Evolutionary conservation across 2,888 invertebrate species (phyloP), one percentile per base, ranked within the genome.

Genomic region (Altica lythri): DNA sequence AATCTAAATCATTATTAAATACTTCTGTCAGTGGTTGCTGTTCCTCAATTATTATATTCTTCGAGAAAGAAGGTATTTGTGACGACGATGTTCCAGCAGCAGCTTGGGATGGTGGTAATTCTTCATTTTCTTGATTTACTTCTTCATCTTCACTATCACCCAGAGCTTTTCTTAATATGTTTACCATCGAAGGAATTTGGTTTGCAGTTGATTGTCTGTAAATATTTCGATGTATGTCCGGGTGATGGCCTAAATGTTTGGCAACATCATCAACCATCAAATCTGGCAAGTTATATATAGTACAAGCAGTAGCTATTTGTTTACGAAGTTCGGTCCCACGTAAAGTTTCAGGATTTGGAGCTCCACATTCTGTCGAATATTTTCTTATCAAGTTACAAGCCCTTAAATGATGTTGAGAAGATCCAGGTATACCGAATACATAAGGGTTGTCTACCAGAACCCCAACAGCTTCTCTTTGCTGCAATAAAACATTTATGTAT

Each of bases 381-480:
- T n/a, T 35, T 37, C 52, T 43, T 27, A 51, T 44, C 9, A 52
- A 29, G 12, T 34, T 16, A 45, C 45, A 52, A 4, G 52, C 45
- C 17, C 45, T 25, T 16, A 52, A 35, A 44, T 35, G 16, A 14
- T 18, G 9, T 12, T 45, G 3, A 4, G 2, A 6, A 10, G 16
- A 27, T 27, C 38, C 45, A 3, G 30, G 8, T 17, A 45, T 19
- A 8, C 19, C 52, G 38, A 52, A 52, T 13, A 51, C 35, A 45
- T 45, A 45, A 9, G 45, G 45, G 30, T 45, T 44, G 16, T 18
- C 13, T 29, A 25, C 16, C 8, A 17, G 8, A 38, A 52, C 22
- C 10, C 45, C 17, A 29, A 25, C 25, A 9, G 12, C 14, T 14
- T 14, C 10, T 16, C 49, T 27, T 13, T 50, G 16, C 29, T 43